Conservation (phyloP, 2,113 vertebrate genomes). For the Dicentrarchus labrax region DNA sequence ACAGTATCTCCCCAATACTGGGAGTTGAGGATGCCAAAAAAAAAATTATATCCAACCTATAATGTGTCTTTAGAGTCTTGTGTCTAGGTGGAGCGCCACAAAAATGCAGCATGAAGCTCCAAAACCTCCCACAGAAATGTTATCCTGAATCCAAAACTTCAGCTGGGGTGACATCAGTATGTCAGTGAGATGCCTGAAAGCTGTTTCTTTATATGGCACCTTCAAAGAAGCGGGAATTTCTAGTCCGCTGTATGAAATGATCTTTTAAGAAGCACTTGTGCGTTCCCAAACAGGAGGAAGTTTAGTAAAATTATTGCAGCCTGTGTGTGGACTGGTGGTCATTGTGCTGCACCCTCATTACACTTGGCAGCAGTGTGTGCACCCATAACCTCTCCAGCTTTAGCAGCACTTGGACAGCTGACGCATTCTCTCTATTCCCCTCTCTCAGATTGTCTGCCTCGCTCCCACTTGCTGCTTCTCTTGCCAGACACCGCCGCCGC, state of each 20-base stretch:
- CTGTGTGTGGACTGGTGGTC: slow-evolving; percentile 24
- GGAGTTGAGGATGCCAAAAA: neutral
- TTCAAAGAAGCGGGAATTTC: neutral
- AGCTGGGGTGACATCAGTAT: slow-evolving; percentile 1
- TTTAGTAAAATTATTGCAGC: slow-evolving; percentile 22
- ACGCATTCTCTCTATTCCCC: slow-evolving; percentile 19
- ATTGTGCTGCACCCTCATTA: slow-evolving; percentile 47
- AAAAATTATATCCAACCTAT: neutral
- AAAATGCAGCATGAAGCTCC: slow-evolving; percentile 11
- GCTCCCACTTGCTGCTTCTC: slow-evolving; percentile 22
- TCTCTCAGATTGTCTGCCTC: slow-evolving; percentile 34
- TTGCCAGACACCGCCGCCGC: slow-evolving; percentile 12
- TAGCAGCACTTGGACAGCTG: slow-evolving; percentile 52
- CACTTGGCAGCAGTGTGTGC: slow-evolving; percentile 43
- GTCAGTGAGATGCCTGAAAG: neutral
- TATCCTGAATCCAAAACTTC: neutral
- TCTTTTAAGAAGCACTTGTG: slow-evolving; percentile 28
- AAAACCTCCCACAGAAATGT: slow-evolving; percentile 5
- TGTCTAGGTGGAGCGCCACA: neutral
- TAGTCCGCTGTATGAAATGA: neutral
- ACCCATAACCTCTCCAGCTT: slow-evolving; percentile 49
- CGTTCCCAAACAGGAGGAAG: slow-evolving; percentile 6
- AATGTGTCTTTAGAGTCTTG: slow-evolving; percentile 1
- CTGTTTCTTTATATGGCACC: neutral
- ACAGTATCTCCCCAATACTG: neutral